phyloP scores from a whole-genome alignment of 2,888 invertebrate species.

The Amphipoea oculea region DNA sequence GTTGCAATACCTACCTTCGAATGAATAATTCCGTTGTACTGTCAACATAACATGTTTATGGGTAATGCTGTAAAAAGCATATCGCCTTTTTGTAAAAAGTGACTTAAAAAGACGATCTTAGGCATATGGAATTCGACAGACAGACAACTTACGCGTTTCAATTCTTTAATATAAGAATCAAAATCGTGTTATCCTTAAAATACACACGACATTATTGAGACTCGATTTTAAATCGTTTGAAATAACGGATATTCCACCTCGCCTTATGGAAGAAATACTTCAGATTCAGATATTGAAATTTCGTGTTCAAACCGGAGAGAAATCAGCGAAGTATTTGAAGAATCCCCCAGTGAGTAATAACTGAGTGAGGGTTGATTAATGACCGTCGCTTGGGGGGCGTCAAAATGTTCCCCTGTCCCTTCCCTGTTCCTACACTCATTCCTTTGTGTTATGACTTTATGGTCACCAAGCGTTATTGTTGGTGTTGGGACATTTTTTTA shows the following conservation, averaged over 20 bases:
- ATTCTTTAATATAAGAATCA: conserved; percentile 23
- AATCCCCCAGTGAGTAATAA: conserved; percentile 67
- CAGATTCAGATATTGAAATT: conserved; percentile 61
- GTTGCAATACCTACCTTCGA: conserved; percentile 47
- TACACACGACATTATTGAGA: conserved; percentile 16
- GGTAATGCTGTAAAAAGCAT: conserved; percentile 33
- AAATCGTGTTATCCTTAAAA: conserved; percentile 19
- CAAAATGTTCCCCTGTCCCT: conserved; percentile 63
- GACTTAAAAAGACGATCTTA: neutral
- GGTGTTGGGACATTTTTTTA: conserved; percentile 26
- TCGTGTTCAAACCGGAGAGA: conserved; percentile 48
- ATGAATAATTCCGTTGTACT: conserved; percentile 54
- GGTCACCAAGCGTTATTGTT: conserved; percentile 61
- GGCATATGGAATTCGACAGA: neutral
- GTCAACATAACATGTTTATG: conserved; percentile 45
- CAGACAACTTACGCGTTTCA: neutral
- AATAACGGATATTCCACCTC: conserved; percentile 39
- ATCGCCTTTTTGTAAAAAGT: conserved; percentile 19
- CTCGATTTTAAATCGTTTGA: conserved; percentile 35
- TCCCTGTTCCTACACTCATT: conserved; percentile 58
- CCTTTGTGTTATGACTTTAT: conserved; percentile 60
- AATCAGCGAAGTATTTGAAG: conserved; percentile 63
- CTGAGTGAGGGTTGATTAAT: conserved; percentile 68
- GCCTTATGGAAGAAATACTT: conserved; percentile 54
- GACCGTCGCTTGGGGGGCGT: conserved; percentile 59